These are phyloP conservation scores for Copsychus sechellarum DNA, from an alignment of 2,113 vertebrate genomes.

Conservation along the genomic window DNA sequence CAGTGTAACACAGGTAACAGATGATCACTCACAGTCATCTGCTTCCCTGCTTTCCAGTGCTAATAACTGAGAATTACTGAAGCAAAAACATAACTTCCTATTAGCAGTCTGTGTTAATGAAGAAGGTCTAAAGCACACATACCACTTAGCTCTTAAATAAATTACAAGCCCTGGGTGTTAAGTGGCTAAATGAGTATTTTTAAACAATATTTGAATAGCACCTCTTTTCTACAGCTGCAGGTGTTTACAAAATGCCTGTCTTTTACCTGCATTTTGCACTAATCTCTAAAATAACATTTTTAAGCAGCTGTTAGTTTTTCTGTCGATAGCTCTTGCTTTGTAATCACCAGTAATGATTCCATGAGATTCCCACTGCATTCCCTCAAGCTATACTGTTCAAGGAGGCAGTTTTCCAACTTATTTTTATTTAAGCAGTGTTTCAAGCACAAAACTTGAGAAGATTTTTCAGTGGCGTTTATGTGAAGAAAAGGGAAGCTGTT, in stretches of 20 bases:
- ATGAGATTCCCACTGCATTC: constrained; percentile 3
- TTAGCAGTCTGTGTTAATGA: not conserved
- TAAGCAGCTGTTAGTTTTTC: constrained; percentile 52
- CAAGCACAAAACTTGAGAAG: not conserved
- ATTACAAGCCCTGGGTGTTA: not conserved
- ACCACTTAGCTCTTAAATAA: constrained; percentile 4
- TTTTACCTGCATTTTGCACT: constrained; percentile 57
- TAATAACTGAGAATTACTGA: not conserved
- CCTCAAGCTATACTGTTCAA: constrained; percentile 2
- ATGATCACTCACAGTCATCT: not conserved
- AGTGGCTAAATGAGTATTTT: constrained; percentile 23
- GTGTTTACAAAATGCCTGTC: constrained; percentile 54
- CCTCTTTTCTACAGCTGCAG: constrained; percentile 3
- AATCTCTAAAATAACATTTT: constrained; percentile 49
- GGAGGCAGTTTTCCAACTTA: constrained; percentile 30
- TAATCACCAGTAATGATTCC: constrained; percentile 51
- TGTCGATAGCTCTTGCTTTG: constrained; percentile 45
- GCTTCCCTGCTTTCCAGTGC: not conserved
- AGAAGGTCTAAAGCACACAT: not conserved
- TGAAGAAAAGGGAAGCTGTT: not conserved
- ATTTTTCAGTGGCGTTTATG: not conserved
- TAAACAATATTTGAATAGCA: constrained; percentile 53
- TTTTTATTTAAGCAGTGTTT: constrained; percentile 46
- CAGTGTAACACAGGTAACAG: not conserved
- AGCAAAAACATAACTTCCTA: not conserved